Base-by-base conservation (phyloP, 2,113 vertebrate genomes). In the Tapirus terrestris region DNA sequence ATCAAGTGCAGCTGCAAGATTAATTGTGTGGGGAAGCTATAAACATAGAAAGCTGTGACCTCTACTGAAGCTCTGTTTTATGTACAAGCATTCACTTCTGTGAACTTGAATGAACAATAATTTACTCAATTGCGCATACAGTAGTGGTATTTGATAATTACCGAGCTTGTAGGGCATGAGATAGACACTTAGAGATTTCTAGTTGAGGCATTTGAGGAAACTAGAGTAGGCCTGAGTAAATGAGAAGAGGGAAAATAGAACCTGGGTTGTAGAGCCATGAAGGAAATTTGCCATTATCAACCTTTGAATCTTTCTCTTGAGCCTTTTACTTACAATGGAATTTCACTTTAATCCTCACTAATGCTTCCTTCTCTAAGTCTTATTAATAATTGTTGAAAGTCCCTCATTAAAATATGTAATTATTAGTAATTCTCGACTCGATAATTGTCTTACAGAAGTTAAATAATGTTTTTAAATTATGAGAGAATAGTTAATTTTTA, bases 1-100 rank as follows among this genome's bases (percentile, higher is more conserved):
- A 97, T 95, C 95, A 98, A 95, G 79, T 95, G 43, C 97, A 98
- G 96, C 97, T 96, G 97, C 72, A 93, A 94, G 97, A 97, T 97
- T 94, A 95, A 93, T 95, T 95, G 92, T 97, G 77, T 97, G 94
- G 92, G 91, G 91, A 96, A 95, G 91, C 96, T 95, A 63, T 89
- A 96, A 97, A 96, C 87, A 93, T 39, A 94, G 90, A 98, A 96
- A 80, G 58, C 84, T 93, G 90, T 97, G 95, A 95, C 97, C 97
- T 96, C 43, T 94, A 8, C 53, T 92, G 53, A 21, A 60, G 97
- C 84, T 86, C 70, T 75, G 53, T 89, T 97, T 97, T 88, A 93
- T 98, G 80, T 94, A 63, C 13, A 89, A 88, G 96, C 70, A 80
- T 94, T 94, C 72, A 53, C 56, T 93, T 96, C 77, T 77, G 0